phyloP scores from a whole-genome alignment of 2,113 vertebrate genomes.

The Cryptotis parvus region DNA sequence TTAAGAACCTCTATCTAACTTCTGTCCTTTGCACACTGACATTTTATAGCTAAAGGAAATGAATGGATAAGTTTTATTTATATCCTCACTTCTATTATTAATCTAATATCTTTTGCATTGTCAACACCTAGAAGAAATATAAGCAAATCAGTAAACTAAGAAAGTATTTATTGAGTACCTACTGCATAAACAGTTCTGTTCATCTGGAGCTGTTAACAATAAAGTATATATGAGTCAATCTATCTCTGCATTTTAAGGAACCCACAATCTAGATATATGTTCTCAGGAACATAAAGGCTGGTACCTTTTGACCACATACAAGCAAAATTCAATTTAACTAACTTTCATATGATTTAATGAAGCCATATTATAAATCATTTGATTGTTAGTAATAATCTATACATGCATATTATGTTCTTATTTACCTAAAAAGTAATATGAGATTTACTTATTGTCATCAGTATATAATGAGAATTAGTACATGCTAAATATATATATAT shows the following conservation, averaged over 20 bases:
- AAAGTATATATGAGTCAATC: slow-evolving; percentile 23
- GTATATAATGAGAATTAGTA: background rate
- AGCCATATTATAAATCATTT: slow-evolving; percentile 47
- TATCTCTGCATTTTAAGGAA: background rate
- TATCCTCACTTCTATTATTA: slow-evolving; percentile 45
- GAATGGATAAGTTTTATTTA: slow-evolving; percentile 18
- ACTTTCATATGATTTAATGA: slow-evolving; percentile 10
- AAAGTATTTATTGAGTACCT: slow-evolving; percentile 24
- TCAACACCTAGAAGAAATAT: background rate
- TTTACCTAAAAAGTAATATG: background rate
- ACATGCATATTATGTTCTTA: slow-evolving; percentile 20
- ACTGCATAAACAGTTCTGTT: background rate
- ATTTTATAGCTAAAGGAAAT: slow-evolving; percentile 13
- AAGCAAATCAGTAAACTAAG: slow-evolving; percentile 38
- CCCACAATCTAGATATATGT: slow-evolving; percentile 3
- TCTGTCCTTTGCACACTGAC: background rate
- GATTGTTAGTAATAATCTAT: slow-evolving; percentile 6
- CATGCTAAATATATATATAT: background rate
- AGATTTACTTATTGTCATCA: background rate
- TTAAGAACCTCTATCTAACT: background rate
- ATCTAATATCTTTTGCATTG: slow-evolving; percentile 16
- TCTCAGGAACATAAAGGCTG: slow-evolving; percentile 40
- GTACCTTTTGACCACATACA: slow-evolving; percentile 47
- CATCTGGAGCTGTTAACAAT: slow-evolving; percentile 4
- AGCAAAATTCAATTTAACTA: slow-evolving; percentile 52